A percentile compares a stretch with the other conserved stretches of the same genome.
These are phyloP conservation scores for rat (Rattus norvegicus) DNA, from an alignment of 2,113 vertebrate genomes.

Conservation along the genomic window DNA sequence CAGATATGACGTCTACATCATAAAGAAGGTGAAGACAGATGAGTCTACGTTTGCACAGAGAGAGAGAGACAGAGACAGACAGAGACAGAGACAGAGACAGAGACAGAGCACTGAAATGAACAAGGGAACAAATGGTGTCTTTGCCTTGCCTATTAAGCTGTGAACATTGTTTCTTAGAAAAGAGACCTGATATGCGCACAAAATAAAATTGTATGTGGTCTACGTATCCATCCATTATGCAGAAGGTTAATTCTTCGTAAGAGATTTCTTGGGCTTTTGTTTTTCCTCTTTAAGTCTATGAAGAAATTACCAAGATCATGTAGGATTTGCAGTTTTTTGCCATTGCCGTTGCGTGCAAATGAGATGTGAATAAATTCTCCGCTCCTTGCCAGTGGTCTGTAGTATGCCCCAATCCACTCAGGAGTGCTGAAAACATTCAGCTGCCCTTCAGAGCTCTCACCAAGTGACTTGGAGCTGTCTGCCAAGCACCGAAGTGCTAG, in stretches of 20 bases:
- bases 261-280: neutral
- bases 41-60: neutral
- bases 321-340: neutral
- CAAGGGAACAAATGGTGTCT: neutral
- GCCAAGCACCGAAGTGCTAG: neutral
- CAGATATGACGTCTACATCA: no score
- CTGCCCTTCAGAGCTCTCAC: slow-evolving; percentile 51
- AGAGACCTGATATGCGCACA: neutral
- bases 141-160: neutral
- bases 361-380: neutral
- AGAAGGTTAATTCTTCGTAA: neutral
- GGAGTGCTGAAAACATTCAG: slow-evolving; percentile 38
- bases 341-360: slow-evolving; percentile 16
- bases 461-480: neutral
- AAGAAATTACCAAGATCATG: neutral
- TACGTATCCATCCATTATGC: neutral
- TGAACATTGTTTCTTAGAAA: slow-evolving; percentile 5
- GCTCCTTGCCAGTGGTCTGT: neutral
- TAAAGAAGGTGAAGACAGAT: neutral
- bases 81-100: neutral
- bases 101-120: neutral
- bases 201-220: neutral
- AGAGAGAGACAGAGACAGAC: neutral
- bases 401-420: neutral
- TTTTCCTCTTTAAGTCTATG: neutral